Percentiles rank a stretch among this genome's conserved stretches.
Conservation (phyloP, 2,888 invertebrate genomes). For the Punctoribates punctum region DNA sequence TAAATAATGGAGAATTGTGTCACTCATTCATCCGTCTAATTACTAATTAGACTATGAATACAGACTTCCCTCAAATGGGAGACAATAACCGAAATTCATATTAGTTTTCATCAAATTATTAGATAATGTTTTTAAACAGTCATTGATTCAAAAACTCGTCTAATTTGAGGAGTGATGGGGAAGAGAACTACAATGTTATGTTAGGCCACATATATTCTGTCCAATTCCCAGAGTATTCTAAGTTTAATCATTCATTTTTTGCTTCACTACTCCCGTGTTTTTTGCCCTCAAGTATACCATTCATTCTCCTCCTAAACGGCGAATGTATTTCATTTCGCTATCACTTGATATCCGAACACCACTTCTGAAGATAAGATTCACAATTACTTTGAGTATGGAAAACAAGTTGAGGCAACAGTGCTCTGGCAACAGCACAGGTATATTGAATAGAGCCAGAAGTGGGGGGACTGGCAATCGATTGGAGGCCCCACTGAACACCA, state of each 20-base stretch:
- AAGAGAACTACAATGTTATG: not conserved
- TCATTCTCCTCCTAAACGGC: not conserved
- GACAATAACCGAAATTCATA: too few species aligned
- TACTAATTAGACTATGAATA: constrained; percentile 22
- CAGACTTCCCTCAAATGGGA: not conserved
- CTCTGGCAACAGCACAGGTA: not conserved
- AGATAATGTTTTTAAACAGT: not conserved
- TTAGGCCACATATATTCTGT: not conserved
- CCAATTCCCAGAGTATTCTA: not conserved
- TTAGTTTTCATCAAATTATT: not conserved
- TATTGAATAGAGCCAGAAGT: not conserved
- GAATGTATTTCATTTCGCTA: not conserved
- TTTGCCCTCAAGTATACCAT: not conserved
- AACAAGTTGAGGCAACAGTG: too few species aligned
- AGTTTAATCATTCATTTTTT: constrained; percentile 10
- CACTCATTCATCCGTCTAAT: constrained; percentile 10
- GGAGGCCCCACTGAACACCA: not conserved
- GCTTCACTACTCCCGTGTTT: not conserved
- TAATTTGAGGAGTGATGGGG: not conserved
- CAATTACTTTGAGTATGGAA: too few species aligned
- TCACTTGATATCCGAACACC: not conserved
- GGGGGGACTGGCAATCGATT: not conserved
- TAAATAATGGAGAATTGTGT: constrained; percentile 28
- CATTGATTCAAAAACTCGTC: not conserved
- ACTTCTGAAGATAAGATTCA: constrained; percentile 1